Base-by-base conservation (phyloP, 1,140 invertebrate genomes). In the Anoplophora glabripennis region DNA sequence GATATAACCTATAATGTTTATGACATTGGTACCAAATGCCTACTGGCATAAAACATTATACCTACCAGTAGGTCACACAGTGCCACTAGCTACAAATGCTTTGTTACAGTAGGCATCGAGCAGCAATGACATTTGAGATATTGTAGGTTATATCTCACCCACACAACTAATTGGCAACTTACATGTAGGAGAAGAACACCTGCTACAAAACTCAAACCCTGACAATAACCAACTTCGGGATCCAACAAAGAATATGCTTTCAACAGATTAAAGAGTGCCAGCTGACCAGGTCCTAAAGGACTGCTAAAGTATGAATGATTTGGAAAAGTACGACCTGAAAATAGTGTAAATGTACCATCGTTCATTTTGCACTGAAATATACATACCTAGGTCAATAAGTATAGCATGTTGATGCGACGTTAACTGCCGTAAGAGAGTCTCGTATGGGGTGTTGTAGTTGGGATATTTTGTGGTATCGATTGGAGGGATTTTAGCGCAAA, bases 371-470 rank as follows among this genome's bases (percentile, higher is more conserved):
- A n/a, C 17, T 17, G 7, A 38, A 33, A 7, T 35, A 17, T 41
- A 54, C 41, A 53, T 75, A 76, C 89, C 92, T 46, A 96, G 76
- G 77, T 96, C 93, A 55, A 94, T 93, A 10, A 94, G 81, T 68
- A 98, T 98, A 0, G 93, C 92, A 76, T 98, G 95, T 72, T 97
- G 94, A 68, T 97, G 91, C 11, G 93, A 92, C 3, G 94, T 97
- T 1, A 98, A 80, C 67, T 94, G 89, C 55, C 89, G 88, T 4
- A 96, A 75, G 11, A 97, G 79, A 2, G 88, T 80, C 35, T 89
- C 84, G 75, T 97, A 98, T 0, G 89, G 83, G 2, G 84, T 83
- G 71, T 88, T 84, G 68, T 89, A 92, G 67, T 87, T 85, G 1
- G 89, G 88, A 72, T 85, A 89, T 4, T 82, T 79, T 18, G 77